Base-by-base conservation (phyloP, 2,113 vertebrate species). In the Pungitius pungitius region DNA sequence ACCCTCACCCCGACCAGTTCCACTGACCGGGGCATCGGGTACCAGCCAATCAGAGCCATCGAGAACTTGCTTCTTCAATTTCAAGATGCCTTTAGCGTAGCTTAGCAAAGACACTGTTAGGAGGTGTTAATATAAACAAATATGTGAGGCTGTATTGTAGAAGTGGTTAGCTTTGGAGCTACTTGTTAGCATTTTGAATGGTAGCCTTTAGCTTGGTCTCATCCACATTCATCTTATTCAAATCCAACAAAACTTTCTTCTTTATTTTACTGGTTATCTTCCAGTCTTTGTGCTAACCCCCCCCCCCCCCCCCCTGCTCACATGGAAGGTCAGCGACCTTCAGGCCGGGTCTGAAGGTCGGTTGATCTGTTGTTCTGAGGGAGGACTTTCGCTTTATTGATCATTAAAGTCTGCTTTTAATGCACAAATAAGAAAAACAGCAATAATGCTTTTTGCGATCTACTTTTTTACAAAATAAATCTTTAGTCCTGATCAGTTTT, bases 401-500 rank as follows among this genome's bases (percentile, higher is more conserved):
- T 67, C 9, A 18, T 65, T 35, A 40, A 4, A 10, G 18, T 72
- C 26, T 73, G 40, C 49, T 80, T 37, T 73, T 61, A 60, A 69
- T 30, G 51, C 69, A 69, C 40, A 26, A 55, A 33, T 37, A 33
- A 40, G 43, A n/a, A 56, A 30, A 69, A 43, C 67, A 85, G 81
- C 77, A 88, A 78, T 76, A 85, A 61, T 7, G 33, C n/a, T n/a
- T n/a, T n/a, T 82, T 88, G 71, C 87, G 77, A 82, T 56, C 80
- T 90, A 90, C 85, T 90, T 89, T 47, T 91, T 88, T 82, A 85
- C 87, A 69, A 86, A 93, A 90, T 90, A 83, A 88, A 90, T 87
- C n/a, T 75, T 78, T 78, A 8, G 77, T 83, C 45, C 11, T 58
- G 75, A 81, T 81, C 61, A 58, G n/a, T 45, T 78, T 69, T 12